phyloP scores from a whole-genome alignment of 1,140 invertebrate genomes.

The Linepithema humile region DNA sequence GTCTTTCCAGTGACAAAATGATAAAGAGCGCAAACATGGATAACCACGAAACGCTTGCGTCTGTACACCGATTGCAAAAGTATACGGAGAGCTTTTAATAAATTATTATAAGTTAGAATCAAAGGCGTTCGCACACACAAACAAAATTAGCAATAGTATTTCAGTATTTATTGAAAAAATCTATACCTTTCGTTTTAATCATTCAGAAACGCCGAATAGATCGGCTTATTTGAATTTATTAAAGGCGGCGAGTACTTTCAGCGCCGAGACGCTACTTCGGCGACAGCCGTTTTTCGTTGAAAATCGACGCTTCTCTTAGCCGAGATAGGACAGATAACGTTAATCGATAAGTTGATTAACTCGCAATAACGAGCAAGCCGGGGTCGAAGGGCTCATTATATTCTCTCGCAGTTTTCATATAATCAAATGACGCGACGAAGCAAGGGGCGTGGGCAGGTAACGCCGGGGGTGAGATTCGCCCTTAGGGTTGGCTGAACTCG shows the following conservation, averaged over 20 bases:
- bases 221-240: not conserved
- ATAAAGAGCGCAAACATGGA: not conserved
- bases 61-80: not conserved
- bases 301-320: not conserved
- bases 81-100: not conserved
- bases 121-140: not conserved
- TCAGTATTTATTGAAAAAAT: not conserved
- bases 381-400: constrained; percentile 31
- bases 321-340: constrained; percentile 16
- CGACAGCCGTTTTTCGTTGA: not conserved
- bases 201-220: not conserved
- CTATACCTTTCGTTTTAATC: not conserved
- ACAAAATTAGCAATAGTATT: no score
- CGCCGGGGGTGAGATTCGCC: constrained; percentile 69
- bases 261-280: not conserved
- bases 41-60: constrained; percentile 19
- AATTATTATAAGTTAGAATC: not conserved
- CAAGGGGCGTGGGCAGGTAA: constrained; percentile 64
- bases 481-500: constrained; percentile 69
- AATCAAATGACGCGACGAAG: constrained; percentile 72
- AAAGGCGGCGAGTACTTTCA: not conserved
- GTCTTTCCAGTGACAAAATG: constrained; percentile 4
- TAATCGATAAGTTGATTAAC: constrained; percentile 70
- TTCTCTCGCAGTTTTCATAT: constrained; percentile 63
- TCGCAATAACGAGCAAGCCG: constrained; percentile 49